phyloP scores from a whole-genome alignment of 30 jellyfish, hydroid and myxozoan species.

The Mastigias papua region DNA sequence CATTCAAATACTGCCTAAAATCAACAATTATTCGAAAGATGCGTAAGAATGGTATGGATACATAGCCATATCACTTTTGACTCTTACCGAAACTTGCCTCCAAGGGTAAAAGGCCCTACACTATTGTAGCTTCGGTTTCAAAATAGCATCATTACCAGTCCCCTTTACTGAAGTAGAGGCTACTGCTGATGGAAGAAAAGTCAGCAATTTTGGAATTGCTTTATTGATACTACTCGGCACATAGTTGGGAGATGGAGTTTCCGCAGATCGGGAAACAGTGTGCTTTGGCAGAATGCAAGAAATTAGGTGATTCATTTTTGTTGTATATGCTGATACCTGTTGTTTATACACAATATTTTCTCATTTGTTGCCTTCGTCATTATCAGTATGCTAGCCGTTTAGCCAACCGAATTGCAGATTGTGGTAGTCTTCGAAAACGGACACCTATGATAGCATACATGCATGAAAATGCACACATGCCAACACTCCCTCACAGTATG shows the following conservation, averaged over 20 bases:
- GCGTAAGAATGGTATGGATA: conserved; percentile 1
- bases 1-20: background rate
- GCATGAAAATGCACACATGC: too few relatives aligned
- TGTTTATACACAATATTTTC: too few relatives aligned
- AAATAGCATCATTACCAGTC: conserved; percentile 19
- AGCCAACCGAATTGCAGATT: too few relatives aligned
- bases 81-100: conserved; percentile 12
- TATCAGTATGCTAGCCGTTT: too few relatives aligned
- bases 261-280: conserved; percentile 93
- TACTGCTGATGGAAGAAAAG: conserved; percentile 11
- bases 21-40: too few relatives aligned
- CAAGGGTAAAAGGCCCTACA: conserved; percentile 24
- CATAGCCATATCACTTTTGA: too few relatives aligned
- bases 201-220: background rate
- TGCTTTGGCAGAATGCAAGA: conserved; percentile 76
- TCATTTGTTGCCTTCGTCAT: too few relatives aligned
- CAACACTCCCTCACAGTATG: too few relatives aligned
- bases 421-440: too few relatives aligned
- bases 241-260: conserved; percentile 69
- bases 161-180: conserved; percentile 21
- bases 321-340: too few relatives aligned
- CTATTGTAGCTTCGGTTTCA: conserved; percentile 5
- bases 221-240: background rate
- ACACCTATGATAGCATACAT: too few relatives aligned
- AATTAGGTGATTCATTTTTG: conserved; percentile 76